Percentiles rank a stretch among this genome's conserved stretches.
Evolutionary conservation across 2,797 vertebrate genomes (phyloP).

Genomic region (Pseudomugil gertrudae): DNA sequence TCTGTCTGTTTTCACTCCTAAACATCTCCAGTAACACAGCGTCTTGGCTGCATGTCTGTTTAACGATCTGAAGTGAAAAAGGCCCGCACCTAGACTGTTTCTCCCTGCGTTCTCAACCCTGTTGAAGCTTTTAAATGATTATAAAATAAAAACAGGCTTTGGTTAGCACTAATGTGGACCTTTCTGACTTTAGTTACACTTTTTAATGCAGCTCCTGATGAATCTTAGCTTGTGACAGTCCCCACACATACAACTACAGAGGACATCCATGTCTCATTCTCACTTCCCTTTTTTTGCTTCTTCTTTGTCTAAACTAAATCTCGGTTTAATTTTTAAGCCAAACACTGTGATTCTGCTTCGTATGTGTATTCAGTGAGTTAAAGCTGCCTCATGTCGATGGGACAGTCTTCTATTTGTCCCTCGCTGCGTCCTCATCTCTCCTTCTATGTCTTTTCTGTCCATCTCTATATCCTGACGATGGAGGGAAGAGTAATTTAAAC

Average conservation of each 20-base stretch:
- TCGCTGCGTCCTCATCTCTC: neutral
- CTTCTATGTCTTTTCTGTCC: too few species aligned
- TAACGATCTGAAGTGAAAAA: too few species aligned
- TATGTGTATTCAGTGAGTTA: too few species aligned
- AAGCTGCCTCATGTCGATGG: too few species aligned
- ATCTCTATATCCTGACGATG: neutral
- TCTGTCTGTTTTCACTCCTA: too few species aligned
- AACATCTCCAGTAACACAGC: too few species aligned
- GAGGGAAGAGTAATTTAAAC: neutral
- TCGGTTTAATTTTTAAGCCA: neutral
- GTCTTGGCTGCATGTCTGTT: too few species aligned
- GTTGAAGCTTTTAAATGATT: too few species aligned
- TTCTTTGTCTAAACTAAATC: neutral
- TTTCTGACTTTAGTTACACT: constrained; percentile 21
- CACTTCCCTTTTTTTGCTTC: neutral
- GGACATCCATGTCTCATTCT: neutral
- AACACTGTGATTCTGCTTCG: neutral
- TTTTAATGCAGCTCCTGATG: neutral
- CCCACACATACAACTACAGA: constrained; percentile 3
- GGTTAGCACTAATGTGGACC: neutral
- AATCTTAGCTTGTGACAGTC: too few species aligned
- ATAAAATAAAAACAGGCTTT: too few species aligned
- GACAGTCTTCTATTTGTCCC: constrained; percentile 25
- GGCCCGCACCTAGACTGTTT: too few species aligned
- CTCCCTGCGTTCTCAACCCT: too few species aligned